Base-by-base conservation (phyloP, 1,140 invertebrate species). In the Ceratosolen fusciceps region DNA sequence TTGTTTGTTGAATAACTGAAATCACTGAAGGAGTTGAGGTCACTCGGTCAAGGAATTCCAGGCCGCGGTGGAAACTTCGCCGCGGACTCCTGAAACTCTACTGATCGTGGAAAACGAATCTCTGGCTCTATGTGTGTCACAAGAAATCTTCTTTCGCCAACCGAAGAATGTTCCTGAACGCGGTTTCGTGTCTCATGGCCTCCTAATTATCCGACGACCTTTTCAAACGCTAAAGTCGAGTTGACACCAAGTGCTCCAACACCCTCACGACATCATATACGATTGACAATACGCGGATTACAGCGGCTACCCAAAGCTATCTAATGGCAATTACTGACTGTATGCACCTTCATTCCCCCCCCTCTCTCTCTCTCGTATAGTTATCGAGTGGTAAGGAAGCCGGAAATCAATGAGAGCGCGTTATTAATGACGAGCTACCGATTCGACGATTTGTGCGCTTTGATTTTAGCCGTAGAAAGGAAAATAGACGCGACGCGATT, bases 31-130 rank as follows among this genome's bases (percentile, higher is more conserved):
- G 29, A 62, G 58, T 1, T 34, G 58, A 62, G 58, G 58, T 62
- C 12, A 62, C 58, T 62, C 58, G 58, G 58, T 9, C 26, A 58
- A 21, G 58, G 16, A 34, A 62, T 62, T 62, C 58, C 58, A 62
- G 56, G 56, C 9, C 26, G 24, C 2, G n/a, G 29, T 29, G 26
- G 12, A 29, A 29, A 26, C 29, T 58, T 29, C 24, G 10, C 24
- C 21, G 5, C 5, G 3, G 21, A 19, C 49, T 52, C 19, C 5
- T 16, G 19, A 19, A 52, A 47, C 14, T 52, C 21, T 19, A 52
- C 12, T 14, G 49, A 52, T 19, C 10, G 49, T 52, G 49, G 49
- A 52, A 52, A 52, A 21, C 49, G 21, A 52, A 52, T 52, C 21
- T 52, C 26, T 29, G 56, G 1, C 26, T 5, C 24, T 31, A 34